Base-by-base conservation (phyloP, 2,797 vertebrate genomes). In the Lagocephalus sceleratus region DNA sequence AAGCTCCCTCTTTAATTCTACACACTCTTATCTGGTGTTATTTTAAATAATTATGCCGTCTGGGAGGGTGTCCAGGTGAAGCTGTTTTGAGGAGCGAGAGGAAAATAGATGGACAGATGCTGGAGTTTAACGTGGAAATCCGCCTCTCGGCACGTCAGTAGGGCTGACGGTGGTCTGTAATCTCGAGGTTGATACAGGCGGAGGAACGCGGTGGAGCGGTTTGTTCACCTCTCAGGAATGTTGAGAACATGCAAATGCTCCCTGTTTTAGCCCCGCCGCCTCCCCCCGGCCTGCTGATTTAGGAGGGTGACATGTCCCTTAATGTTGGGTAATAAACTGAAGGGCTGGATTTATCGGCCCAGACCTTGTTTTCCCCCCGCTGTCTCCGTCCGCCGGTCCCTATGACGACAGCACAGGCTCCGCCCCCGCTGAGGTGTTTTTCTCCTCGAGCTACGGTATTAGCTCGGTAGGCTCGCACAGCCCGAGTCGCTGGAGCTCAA, bases 291-390 rank as follows among this genome's bases (percentile, higher is more conserved):
- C 57, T 16, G 20, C 58, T 87, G 86, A 88, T 90, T 88, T 87
- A 86, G 54, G 72, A 83, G 69, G 72, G 68, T 79, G 84, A 81
- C 82, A 77, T 78, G 80, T 81, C 78, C 73, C 86, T 82, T 87
- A 88, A 83, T 82, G 82, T 76, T 72, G 62, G 54, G 84, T 63
- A 76, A 78, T 87, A 87, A 90, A 85, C 78, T 64, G 66, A 66
- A 79, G 65, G 68, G 63, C 51, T 79, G 76, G 77, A 86, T 85
- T 88, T 85, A 84, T 80, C 63, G 80, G 71, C 57, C 53, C 58
- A 57, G 47, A 67, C 69, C 80, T 69, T 68, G 66, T 77, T 68
- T 63, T 49, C 40, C 51, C 73, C 59, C 56, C 48, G 53, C 71
- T 60, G 71, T 66, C 52, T 76, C 68, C 64, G 72, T 76, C 59